Base-by-base conservation (phyloP, 2,113 vertebrate species). In the Colinus virginianus region DNA sequence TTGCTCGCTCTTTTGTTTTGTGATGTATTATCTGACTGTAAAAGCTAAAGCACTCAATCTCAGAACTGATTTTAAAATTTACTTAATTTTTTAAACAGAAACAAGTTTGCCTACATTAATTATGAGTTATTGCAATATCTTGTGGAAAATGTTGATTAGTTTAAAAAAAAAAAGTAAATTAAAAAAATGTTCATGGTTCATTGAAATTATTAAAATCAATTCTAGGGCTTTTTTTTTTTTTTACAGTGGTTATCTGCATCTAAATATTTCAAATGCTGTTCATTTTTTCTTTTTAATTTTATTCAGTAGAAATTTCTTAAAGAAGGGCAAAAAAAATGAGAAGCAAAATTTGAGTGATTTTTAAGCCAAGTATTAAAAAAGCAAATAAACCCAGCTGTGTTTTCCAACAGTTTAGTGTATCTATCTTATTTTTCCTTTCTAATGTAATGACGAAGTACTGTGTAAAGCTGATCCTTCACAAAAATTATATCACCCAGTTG, bases 21-120 rank as follows among this genome's bases (percentile, higher is more conserved):
- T 97, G 84, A 95, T 96, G 26, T 78, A 90, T 90, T 94, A 46
- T 95, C 78, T 95, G 75, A 88, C 88, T 93, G 78, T 94, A 95
- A 96, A 97, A 96, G 49, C 82, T 95, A 94, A 95, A 86, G 66
- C 9, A 77, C 49, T 92, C 9, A 34, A 20, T 94, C 82, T 90
- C 75, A 77, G 56, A 85, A 88, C 38, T 90, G 28, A 95, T 95
- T 96, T 80, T 38, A 94, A 92, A 96, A 88, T 93, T 89, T 84
- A 90, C 93, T 43, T 76, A 87, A 90, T 83, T 75, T 83, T 93
- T 95, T 67, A 49, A 96, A 90, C 17, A 95, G 28, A 26, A 95
- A 48, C 42, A 78, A 56, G 11, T 26, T 71, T 87, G 95, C 79
- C 26, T 86, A 26, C 55, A 71, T 91, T 85, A 89, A 83, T 94